Percentiles rank a stretch among this genome's conserved stretches.
These are phyloP conservation scores for Silurus meridionalis DNA, from an alignment of 2,113 vertebrate genomes.

Conservation along the genomic window DNA sequence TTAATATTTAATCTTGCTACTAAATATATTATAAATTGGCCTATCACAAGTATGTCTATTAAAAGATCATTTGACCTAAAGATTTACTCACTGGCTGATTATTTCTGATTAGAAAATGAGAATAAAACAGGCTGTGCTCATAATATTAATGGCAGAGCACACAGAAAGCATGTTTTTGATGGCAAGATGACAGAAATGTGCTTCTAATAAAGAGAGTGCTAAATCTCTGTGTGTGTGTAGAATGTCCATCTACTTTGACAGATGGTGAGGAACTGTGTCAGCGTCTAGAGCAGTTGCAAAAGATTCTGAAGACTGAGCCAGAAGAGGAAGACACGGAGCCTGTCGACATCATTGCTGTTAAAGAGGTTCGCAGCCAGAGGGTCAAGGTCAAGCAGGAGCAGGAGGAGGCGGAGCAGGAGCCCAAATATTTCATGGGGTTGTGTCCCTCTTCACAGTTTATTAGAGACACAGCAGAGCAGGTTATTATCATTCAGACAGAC, in stretches of 20 bases:
- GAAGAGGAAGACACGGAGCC: conserved; percentile 82
- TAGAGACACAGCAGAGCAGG: conserved; percentile 86
- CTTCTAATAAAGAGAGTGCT: background rate
- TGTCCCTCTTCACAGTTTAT: conserved; percentile 83
- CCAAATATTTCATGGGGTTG: conserved; percentile 85
- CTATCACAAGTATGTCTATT: background rate
- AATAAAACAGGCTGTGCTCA: background rate
- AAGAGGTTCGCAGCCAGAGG: conserved; percentile 76
- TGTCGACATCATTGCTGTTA: conserved; percentile 83
- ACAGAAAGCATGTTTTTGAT: background rate
- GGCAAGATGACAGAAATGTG: background rate
- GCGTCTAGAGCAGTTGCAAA: conserved; percentile 89
- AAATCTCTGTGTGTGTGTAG: conserved; percentile 61
- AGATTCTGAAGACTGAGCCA: conserved; percentile 86
- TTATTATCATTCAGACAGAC: conserved; percentile 54
- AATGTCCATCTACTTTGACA: conserved; percentile 85
- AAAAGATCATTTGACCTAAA: background rate
- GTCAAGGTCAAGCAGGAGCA: conserved; percentile 89
- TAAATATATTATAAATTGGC: background rate
- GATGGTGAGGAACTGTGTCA: conserved; percentile 81
- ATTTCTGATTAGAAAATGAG: background rate
- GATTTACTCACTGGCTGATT: background rate
- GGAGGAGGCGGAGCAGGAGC: conserved; percentile 82
- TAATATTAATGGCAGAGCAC: background rate
- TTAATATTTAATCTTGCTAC: background rate